Base-by-base conservation (phyloP, 2,797 vertebrate genomes). In the Bovichtus diacanthus region DNA sequence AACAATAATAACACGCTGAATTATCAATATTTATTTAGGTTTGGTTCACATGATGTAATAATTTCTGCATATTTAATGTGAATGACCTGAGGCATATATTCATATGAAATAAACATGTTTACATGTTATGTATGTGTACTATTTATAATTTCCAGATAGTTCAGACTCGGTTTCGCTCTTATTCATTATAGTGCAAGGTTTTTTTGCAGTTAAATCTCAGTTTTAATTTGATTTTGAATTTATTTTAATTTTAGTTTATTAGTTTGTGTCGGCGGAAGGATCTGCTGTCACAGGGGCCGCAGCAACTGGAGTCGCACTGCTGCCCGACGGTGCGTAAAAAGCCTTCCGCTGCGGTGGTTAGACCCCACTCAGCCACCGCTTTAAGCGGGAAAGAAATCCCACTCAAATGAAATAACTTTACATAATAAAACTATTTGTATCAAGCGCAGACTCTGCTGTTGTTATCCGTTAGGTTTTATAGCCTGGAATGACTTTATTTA, bases 261-360 rank as follows among this genome's bases (percentile, higher is more conserved):
- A 55, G 27, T 82, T 70, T 60, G 36, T 61, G 36, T 38, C 4
- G n/a, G 91, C 88, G 88, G 83, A 92, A 15, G 83, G 80, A 91
- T 91, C 65, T 70, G 21, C 41, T 38, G 44, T 50, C 38, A 41
- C 49, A 29, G 46, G 53, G 59, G 51, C 73, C 27, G 55, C 79
- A 60, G 72, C 77, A 71, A 64, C 67, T 16, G 25, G 18, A 56
- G 60, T 29, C 55, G 38, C 74, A 66, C 54, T 5, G 62, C 72
- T 21, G 46, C 63, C 46, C 1, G 1, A 21, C 60, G 78, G 74
- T 72, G 78, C 78, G 74, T 73, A 61, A 59, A 82, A 76, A 76
- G 23, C 70, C 91, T 85, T 95, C 93, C 95, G 93, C 93, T 38
- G 47, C 49, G 71, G 6, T 9, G 81, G 76, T 44, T 92, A 94